Percentiles rank a stretch among this genome's conserved stretches.
phyloP scores from a whole-genome alignment of 92 coral and sea anemone species.

The Epizoanthus rinbou region DNA sequence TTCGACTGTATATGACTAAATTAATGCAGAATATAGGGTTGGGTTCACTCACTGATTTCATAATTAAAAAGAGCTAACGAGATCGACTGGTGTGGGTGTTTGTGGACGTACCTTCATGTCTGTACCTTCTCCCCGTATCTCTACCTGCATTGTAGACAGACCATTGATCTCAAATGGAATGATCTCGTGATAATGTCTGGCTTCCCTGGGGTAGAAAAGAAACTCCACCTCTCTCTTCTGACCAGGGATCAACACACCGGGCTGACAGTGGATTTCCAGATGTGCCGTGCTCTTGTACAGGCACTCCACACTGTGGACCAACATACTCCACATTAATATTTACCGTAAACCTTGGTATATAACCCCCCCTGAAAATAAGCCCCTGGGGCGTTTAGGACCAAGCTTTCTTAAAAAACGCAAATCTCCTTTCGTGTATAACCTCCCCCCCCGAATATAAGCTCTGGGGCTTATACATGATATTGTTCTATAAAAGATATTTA shows the following conservation, averaged over 20 bases:
- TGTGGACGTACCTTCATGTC: conserved; percentile 85
- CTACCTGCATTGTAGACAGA: conserved; percentile 92
- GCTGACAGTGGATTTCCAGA: conserved; percentile 81
- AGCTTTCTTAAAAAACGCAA: too few relatives aligned
- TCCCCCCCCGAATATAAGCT: too few relatives aligned
- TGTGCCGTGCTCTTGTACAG: conserved; percentile 81
- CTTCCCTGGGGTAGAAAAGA: conserved; percentile 92
- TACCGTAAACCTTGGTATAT: too few relatives aligned
- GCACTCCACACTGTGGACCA: conserved; percentile 76
- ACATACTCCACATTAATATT: neutral
- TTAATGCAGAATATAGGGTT: too few relatives aligned
- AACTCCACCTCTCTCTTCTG: conserved; percentile 76
- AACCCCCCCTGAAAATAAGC: too few relatives aligned
- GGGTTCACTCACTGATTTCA: neutral
- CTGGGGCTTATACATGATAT: too few relatives aligned
- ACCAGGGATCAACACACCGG: conserved; percentile 84
- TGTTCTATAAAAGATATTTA: too few relatives aligned
- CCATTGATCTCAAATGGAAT: conserved; percentile 99
- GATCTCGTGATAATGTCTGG: conserved; percentile 79
- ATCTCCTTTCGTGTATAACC: too few relatives aligned
- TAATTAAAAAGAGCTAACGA: neutral
- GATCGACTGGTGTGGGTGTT: neutral
- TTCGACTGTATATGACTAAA: too few relatives aligned
- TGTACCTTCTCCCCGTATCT: conserved; percentile 89
- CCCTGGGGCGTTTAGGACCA: too few relatives aligned